phyloP scores from a whole-genome alignment of 2,797 vertebrate species.

The Paramormyrops hopkinsi region DNA sequence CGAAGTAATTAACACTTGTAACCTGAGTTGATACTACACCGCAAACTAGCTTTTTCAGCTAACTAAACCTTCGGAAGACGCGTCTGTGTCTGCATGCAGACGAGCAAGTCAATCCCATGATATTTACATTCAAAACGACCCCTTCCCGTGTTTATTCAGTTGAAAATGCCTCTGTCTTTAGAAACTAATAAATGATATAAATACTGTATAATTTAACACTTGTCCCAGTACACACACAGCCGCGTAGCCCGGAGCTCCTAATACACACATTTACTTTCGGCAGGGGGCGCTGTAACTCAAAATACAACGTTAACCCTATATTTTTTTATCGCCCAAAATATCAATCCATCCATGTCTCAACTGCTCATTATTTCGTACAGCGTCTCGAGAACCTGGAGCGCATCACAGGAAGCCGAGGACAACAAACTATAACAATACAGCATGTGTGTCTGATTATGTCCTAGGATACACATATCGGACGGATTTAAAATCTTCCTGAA shows the following conservation, averaged over 20 bases:
- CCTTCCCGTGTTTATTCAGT: neutral
- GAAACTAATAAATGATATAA: neutral
- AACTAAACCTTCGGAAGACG: neutral
- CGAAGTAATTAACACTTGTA: neutral
- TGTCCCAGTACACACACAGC: neutral
- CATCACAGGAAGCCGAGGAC: neutral
- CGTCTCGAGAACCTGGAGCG: neutral
- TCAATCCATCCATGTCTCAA: neutral
- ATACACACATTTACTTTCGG: neutral
- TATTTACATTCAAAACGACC: neutral
- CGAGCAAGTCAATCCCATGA: neutral
- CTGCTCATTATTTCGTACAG: neutral
- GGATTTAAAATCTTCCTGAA: neutral
- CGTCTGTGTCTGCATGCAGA: neutral
- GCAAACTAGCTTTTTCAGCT: neutral
- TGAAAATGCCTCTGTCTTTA: neutral
- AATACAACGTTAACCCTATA: neutral
- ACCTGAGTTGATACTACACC: neutral
- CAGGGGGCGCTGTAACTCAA: neutral
- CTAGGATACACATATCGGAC: neutral
- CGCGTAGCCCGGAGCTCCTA: neutral
- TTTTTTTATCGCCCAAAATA: neutral
- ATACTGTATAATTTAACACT: neutral
- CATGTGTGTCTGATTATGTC: neutral
- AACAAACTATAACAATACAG: neutral